Conservation (phyloP, 2,888 invertebrate species). For the Parnassius glacialis region DNA sequence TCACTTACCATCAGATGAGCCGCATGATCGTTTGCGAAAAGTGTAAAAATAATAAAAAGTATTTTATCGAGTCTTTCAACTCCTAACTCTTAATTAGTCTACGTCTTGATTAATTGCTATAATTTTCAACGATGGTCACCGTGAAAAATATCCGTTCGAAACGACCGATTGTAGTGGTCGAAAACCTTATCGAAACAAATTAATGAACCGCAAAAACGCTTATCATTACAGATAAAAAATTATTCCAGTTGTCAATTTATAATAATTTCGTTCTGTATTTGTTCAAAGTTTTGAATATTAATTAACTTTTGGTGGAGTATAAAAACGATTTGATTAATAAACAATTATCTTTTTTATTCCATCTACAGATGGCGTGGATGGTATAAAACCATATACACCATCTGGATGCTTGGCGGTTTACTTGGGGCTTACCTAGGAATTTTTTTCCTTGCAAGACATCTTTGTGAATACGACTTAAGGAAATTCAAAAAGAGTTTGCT, state of each 20-base stretch:
- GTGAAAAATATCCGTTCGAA: not conserved
- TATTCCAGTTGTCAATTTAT: slow-evolving; percentile 1
- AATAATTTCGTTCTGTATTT: slow-evolving; percentile 16
- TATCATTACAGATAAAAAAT: not conserved
- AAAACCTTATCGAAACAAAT: slow-evolving; percentile 11
- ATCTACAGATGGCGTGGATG: too few relatives aligned
- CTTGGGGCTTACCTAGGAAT: too few relatives aligned
- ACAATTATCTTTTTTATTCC: not conserved
- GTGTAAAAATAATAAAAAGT: too few relatives aligned
- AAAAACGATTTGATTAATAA: slow-evolving; percentile 5
- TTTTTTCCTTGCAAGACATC: too few relatives aligned
- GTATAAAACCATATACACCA: too few relatives aligned
- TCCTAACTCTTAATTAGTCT: not conserved
- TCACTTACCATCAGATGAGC: too few relatives aligned
- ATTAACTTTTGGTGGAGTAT: slow-evolving; percentile 3
- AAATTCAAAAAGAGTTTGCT: too few relatives aligned
- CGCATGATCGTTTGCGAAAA: too few relatives aligned
- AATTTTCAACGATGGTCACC: not conserved
- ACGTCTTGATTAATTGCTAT: not conserved
- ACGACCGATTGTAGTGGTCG: not conserved
- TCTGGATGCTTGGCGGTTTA: too few relatives aligned
- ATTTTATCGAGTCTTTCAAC: not conserved
- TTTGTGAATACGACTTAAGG: too few relatives aligned
- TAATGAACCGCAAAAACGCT: not conserved
- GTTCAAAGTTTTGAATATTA: slow-evolving; percentile 7